phyloP scores from a whole-genome alignment of 2,797 vertebrate genomes.

The Danio tinwini region DNA sequence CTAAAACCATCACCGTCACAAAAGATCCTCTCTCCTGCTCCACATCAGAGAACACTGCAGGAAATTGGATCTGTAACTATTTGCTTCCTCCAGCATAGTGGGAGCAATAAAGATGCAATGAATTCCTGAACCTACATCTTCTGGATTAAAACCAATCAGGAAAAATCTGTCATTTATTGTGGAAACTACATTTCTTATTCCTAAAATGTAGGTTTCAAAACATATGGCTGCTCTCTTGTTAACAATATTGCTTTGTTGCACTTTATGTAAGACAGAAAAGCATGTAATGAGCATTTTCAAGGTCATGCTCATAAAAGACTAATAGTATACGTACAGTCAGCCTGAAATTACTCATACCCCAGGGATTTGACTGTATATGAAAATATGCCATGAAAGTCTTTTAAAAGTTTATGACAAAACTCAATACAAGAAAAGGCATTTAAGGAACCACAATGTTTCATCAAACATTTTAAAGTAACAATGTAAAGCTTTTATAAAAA shows the following conservation, averaged over 20 bases:
- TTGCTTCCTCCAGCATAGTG: conserved; percentile 45
- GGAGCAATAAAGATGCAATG: conserved; percentile 36
- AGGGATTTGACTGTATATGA: too few species aligned
- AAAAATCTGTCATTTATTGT: background rate
- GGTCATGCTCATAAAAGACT: background rate
- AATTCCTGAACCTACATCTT: conserved; percentile 50
- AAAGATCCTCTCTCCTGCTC: conserved; percentile 24
- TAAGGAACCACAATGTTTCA: too few species aligned
- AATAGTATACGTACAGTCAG: background rate
- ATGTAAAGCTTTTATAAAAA: background rate
- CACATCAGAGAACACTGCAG: background rate
- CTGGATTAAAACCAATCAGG: conserved; percentile 28
- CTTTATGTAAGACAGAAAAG: too few species aligned
- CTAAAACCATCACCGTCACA: background rate
- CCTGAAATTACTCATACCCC: too few species aligned
- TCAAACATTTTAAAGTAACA: too few species aligned
- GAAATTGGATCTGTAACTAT: conserved; percentile 16
- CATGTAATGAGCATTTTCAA: too few species aligned
- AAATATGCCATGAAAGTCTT: background rate
- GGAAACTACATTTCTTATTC: background rate
- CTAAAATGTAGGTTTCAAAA: background rate
- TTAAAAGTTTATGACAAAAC: background rate
- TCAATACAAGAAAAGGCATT: background rate
- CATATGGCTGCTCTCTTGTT: too few species aligned
- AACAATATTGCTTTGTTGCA: too few species aligned